These are phyloP conservation scores for Mesoligia furuncula DNA, from an alignment of 2,888 invertebrate genomes.

Conservation along the genomic window DNA sequence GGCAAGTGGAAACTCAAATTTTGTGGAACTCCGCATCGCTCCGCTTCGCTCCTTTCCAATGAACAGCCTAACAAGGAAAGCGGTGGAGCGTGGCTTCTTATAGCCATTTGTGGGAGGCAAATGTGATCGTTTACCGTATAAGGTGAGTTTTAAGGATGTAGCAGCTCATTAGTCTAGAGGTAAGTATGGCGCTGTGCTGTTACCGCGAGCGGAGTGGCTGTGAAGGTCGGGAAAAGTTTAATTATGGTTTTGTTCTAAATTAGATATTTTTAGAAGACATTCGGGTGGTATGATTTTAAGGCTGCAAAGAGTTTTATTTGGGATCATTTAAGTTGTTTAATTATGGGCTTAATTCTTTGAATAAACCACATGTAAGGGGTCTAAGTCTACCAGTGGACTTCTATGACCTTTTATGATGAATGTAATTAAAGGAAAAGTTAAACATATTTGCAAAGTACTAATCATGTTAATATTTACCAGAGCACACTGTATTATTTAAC, in stretches of 20 bases:
- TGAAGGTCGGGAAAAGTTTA: neutral
- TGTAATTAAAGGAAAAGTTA: neutral
- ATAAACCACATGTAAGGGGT: too few relatives aligned
- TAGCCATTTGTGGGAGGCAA: slow-evolving; percentile 49
- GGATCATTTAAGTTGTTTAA: neutral
- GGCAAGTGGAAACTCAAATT: neutral
- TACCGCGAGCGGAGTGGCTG: slow-evolving; percentile 10
- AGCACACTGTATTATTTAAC: neutral
- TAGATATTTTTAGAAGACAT: slow-evolving; percentile 1
- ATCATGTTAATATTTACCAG: neutral
- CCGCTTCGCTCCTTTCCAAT: neutral
- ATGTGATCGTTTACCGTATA: slow-evolving; percentile 54
- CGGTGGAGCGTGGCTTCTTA: slow-evolving; percentile 43
- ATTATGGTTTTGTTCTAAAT: neutral
- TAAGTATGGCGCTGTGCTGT: slow-evolving; percentile 29
- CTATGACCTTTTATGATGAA: too few relatives aligned
- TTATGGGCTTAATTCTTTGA: neutral
- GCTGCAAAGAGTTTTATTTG: neutral
- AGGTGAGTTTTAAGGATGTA: slow-evolving; percentile 32
- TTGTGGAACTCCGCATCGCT: neutral
- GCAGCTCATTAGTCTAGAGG: slow-evolving; percentile 39
- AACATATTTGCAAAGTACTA: neutral
- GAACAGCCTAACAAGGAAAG: slow-evolving; percentile 7
- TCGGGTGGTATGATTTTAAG: neutral
- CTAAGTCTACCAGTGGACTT: neutral